Base-by-base conservation (phyloP, 2,888 invertebrate species). In the Ditylenchus weischeri region DNA sequence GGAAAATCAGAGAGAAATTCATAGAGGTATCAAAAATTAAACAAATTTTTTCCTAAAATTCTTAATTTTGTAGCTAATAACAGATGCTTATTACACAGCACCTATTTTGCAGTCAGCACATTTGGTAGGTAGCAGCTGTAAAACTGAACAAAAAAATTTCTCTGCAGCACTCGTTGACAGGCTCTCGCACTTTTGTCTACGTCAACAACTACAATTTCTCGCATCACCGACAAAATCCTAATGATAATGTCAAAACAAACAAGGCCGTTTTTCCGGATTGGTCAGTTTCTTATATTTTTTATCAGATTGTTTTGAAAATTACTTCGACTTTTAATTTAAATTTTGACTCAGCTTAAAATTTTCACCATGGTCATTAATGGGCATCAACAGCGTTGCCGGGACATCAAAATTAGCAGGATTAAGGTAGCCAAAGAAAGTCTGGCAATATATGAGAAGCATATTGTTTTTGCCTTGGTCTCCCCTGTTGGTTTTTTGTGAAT, bases 201-300 rank as follows among this genome's bases (percentile, higher is more conserved):
- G 81, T 83, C 49, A 84, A 84, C 72, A 80, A 80, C 66, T 83
- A 84, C 76, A 82, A 82, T 64, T 78, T 83, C 69, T 80, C 80
- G 29, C 68, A 66, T 54, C 70, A 68, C 19, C 49, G 73, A 29
- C 51, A 74, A 47, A 65, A 68, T 49, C 18, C 51, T 19, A 43
- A 54, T 15, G 35, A 48, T 8, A 48, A 61, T 21, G n/a, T 54
- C 36, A 57, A 61, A 38, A 51, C 57, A 8, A 43, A 75, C 35
- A 35, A 72, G 8, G 57, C 68, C 15, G 74, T 70, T 29, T 72
- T 82, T 48, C 80, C 80, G 6, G 74, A 72, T 54, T 83, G 82
- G 81, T 76, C 77, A 72, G 79, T 79, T 79, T 57, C 72, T 62
- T 54, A 21, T 1, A 36, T 13, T 19, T 7, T 49, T 23, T n/a